Evolutionary conservation across 2,797 vertebrate species (phyloP), one percentile per base, ranked within the genome.

Genomic region (Oryzias dopingdopingensis): DNA sequence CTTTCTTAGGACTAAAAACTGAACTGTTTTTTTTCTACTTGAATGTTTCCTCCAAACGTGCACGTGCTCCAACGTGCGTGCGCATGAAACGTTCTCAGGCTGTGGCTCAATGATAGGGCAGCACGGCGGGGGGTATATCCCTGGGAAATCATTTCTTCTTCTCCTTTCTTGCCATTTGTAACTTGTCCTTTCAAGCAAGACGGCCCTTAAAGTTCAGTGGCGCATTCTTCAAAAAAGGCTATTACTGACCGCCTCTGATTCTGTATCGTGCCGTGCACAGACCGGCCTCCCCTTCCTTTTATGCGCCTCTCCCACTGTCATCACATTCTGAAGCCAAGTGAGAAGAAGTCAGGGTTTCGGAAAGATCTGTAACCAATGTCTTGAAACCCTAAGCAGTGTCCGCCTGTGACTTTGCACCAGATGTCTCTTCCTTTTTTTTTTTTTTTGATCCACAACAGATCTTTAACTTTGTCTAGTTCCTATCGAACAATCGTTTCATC

Each of bases 201-300:
- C 86, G 69, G 86, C 79, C 86, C 88, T 86, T 89, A 91, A 92
- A 92, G 89, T 92, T 92, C 90, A 92, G 84, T 89, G 82, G 83
- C 83, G 67, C 86, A 80, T 89, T 91, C 88, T 91, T 92, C 90
- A 90, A 91, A 91, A 89, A 89, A 88, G 72, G 65, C 86, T 83
- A 90, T 91, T 90, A 91, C 90, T 89, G 86, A 79, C 76, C 74
- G 72, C 76, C 82, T 91, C 84, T 90, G 89, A 90, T 90, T 91
- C 83, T 66, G 80, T 88, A 86, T 90, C 89, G 84, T 67, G 87
- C 82, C 49, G 87, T 16, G 81, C 82, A 52, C 85, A 88, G 84
- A 86, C 84, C 70, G 74, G 72, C 81, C 84, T 84, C 83, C 80
- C 80, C 73, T 86, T 75, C 80, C 78, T 89, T 88, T 88, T 77